A percentile compares a stretch with the other conserved stretches of the same genome.
Conservation (phyloP, 2,797 vertebrate genomes). For the Danio jaintianensis region DNA sequence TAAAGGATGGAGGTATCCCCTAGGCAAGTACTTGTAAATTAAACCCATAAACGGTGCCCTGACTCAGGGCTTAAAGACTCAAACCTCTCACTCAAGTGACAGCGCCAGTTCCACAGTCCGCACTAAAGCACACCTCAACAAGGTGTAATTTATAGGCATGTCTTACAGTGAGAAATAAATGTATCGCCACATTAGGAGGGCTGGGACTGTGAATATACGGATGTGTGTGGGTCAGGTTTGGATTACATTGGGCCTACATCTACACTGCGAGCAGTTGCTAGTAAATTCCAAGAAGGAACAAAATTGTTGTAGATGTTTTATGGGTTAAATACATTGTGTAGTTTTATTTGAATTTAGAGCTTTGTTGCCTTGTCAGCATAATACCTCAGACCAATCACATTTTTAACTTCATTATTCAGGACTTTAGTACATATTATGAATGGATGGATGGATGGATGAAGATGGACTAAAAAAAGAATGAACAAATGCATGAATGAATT, state of each 20-base stretch:
- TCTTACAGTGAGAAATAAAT: conserved; percentile 74
- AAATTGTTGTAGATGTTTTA: no score
- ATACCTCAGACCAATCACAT: no score
- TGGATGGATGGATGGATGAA: no score
- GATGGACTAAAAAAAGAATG: no score
- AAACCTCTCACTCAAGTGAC: conserved; percentile 78
- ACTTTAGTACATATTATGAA: no score
- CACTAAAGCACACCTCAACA: conserved; percentile 79
- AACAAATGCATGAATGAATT: no score
- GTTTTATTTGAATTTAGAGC: no score
- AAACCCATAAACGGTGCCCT: conserved; percentile 82
- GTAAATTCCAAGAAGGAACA: no score
- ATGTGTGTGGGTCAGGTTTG: conserved; percentile 40
- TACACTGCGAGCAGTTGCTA: no score
- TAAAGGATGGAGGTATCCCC: conserved; percentile 81
- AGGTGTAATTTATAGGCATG: conserved; percentile 76
- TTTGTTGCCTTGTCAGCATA: no score
- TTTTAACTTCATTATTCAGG: no score
- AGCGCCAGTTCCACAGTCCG: conserved; percentile 73
- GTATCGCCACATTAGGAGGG: conserved; percentile 66
- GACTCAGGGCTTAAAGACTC: conserved; percentile 75
- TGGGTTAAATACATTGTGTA: no score
- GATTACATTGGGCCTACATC: neutral
- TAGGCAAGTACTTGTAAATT: conserved; percentile 82
- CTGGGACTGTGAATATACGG: conserved; percentile 47